Base-by-base conservation (phyloP, 1,140 invertebrate species). In the Conus betulinus region DNA sequence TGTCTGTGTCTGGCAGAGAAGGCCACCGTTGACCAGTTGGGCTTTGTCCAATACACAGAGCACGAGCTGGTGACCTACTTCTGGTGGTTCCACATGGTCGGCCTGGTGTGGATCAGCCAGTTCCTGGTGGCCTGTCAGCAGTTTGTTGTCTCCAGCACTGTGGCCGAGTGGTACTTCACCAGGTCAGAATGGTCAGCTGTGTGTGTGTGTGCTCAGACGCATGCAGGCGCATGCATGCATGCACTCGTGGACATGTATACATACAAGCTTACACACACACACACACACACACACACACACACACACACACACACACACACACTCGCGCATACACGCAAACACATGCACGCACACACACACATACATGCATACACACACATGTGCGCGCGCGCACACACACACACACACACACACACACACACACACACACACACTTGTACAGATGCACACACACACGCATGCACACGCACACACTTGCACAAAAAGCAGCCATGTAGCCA, bases 41-140 rank as follows among this genome's bases (percentile, higher is more conserved):
- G 98, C 11, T 93, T 91, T 91, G 92, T 95, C 5, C 85, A 91
- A 90, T 98, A 97, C 93, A 94, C 96, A 85, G 97, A 97, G 93
- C 96, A 96, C 23, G 96, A 96, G 67, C 97, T 97, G 96, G 97
- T 98, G 25, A 97, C 97, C 91, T 94, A 96, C 88, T 95, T 97
- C 89, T 98, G 98, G 97, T 98, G 98, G 98, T 96, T 98, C 88
- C 98, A 98, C 94, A 96, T 98, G 20, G 97, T 99, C 81, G 98
- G 97, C 39, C 95, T 98, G 1, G 96, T 99, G 87, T 99, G 98
- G 98, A 97, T 97, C 1, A 97, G 97, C 25, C 98, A 99, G 95
- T 98, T 98, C 93, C 98, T 98, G 90, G 97, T 98, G 90, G 97
- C 97, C 57, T 98, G 98, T 94, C 98, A 99, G 94, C 97, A 98